Conservation (phyloP, 1,140 invertebrate genomes). For the Steinernema khuongi region DNA sequence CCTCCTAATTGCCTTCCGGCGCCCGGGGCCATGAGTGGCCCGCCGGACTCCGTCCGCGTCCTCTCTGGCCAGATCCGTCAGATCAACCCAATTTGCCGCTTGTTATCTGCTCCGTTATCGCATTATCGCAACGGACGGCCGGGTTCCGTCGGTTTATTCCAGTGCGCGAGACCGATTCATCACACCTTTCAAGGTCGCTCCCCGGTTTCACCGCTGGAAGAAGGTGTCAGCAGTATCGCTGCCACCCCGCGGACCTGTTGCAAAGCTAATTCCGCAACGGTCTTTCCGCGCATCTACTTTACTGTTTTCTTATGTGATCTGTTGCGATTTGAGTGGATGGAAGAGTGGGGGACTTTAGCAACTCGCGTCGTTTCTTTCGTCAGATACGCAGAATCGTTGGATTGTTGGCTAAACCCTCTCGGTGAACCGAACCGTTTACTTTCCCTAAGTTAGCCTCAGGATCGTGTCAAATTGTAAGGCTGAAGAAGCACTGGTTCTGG, state of each 20-base stretch:
- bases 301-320: background rate
- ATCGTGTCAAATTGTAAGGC: too few species aligned
- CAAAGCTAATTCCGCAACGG: background rate
- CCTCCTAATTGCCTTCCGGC: constrained; percentile 12
- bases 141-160: constrained; percentile 10
- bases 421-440: too few species aligned
- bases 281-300: constrained; percentile 3
- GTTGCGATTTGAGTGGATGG: background rate
- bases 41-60: background rate
- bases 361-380: too few species aligned
- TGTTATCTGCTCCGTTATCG: constrained; percentile 1
- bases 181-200: constrained; percentile 13
- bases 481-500: too few species aligned
- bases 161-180: background rate
- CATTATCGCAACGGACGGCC: background rate
- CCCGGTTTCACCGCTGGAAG: background rate
- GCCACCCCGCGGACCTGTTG: background rate
- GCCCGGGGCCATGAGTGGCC: background rate
- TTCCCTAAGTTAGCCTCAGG: too few species aligned
- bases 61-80: background rate
- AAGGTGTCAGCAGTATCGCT: background rate
- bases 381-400: too few species aligned
- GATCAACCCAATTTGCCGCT: constrained; percentile 7
- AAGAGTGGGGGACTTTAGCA: too few species aligned
- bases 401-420: too few species aligned